Evolutionary conservation across 2,113 vertebrate species (phyloP).

Genomic region (Laticauda laticaudata): DNA sequence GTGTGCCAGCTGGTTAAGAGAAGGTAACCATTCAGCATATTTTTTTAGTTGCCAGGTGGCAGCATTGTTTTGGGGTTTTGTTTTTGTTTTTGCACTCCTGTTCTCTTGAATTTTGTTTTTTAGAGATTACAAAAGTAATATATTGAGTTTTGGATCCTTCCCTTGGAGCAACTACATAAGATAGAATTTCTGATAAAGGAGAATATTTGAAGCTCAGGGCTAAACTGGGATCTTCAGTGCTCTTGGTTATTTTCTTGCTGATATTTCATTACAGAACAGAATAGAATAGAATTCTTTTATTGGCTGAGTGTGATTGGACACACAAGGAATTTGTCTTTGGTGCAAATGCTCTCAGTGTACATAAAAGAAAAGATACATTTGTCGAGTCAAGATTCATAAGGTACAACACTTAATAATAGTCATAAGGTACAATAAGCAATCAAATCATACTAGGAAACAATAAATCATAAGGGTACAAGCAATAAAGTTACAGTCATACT

Average conservation of each 20-base stretch:
- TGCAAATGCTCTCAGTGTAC: no score
- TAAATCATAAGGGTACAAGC: no score
- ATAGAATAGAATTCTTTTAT: no score
- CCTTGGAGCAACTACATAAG: neutral
- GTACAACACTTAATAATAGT: no score
- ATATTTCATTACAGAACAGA: neutral
- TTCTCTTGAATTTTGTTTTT: conserved; percentile 2
- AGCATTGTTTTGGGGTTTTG: neutral
- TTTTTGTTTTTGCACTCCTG: neutral
- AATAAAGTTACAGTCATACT: no score
- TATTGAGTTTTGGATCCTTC: neutral
- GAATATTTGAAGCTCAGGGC: neutral
- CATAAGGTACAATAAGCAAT: no score
- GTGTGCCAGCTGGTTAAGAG: neutral
- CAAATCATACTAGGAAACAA: no score
- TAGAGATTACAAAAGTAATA: neutral
- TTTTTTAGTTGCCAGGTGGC: neutral
- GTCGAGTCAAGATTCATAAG: no score
- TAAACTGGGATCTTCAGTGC: neutral
- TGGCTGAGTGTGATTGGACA: no score
- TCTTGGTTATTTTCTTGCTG: neutral
- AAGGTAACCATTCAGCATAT: neutral
- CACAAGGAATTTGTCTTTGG: no score
- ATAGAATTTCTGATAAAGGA: neutral
- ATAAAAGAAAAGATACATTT: no score